phyloP scores from a whole-genome alignment of 1,140 invertebrate genomes.

The Saxidomus purpurata region DNA sequence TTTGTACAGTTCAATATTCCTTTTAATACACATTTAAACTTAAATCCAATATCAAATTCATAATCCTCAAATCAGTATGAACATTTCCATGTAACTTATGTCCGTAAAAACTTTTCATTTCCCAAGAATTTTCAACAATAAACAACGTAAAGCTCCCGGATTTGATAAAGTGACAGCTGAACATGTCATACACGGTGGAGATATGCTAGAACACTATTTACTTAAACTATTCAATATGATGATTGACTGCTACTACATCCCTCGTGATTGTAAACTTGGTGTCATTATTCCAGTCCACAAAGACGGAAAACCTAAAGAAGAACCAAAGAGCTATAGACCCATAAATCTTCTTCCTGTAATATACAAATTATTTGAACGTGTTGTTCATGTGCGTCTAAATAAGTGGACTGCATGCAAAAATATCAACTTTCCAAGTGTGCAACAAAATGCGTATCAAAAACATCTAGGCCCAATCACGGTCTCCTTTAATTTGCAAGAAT shows the following conservation, averaged over 20 bases:
- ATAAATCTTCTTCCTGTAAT: background rate
- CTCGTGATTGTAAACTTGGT: background rate
- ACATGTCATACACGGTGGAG: background rate
- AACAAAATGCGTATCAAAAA: background rate
- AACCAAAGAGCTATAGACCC: background rate
- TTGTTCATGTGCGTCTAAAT: background rate
- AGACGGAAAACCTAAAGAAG: background rate
- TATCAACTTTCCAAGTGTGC: background rate
- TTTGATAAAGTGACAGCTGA: background rate
- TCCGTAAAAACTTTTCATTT: no score
- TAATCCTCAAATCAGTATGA: no score
- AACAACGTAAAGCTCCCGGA: background rate
- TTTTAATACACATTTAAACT: no score
- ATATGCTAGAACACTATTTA: background rate
- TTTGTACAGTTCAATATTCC: no score
- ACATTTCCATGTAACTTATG: no score
- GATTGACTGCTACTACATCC: background rate
- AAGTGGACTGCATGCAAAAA: background rate
- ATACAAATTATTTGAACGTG: background rate
- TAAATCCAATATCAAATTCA: no score
- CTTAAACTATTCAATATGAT: background rate
- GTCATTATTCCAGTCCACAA: background rate
- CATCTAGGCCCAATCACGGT: background rate
- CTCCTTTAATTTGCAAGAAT: background rate
- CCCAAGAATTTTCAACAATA: no score